Conservation (phyloP, 1,140 invertebrate genomes). For the Dufourea novaeangliae region DNA sequence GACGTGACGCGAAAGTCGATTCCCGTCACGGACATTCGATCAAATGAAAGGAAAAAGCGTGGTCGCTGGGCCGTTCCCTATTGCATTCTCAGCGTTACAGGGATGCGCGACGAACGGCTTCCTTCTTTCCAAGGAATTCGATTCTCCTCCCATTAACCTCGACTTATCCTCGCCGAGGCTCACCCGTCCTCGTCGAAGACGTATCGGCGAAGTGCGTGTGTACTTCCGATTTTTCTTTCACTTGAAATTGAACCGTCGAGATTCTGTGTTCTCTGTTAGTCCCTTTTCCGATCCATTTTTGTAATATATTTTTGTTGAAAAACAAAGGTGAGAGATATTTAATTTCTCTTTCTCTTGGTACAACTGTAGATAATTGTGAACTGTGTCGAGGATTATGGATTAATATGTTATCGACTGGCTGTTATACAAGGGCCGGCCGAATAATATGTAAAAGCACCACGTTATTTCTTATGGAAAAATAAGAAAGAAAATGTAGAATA, state of each 20-base stretch:
- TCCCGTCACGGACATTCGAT: conserved; percentile 41
- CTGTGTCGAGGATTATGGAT: no score
- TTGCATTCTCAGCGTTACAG: conserved; percentile 26
- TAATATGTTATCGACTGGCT: no score
- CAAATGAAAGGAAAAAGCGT: conserved; percentile 45
- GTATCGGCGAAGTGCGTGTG: not conserved
- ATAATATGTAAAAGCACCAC: no score
- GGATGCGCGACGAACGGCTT: not conserved
- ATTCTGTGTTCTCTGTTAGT: not conserved
- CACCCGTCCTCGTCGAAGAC: not conserved
- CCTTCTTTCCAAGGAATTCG: not conserved
- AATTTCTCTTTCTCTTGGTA: no score
- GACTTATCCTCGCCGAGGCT: not conserved
- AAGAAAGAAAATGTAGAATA: no score
- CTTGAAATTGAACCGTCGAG: conserved; percentile 1
- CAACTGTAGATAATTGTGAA: no score
- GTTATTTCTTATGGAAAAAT: no score
- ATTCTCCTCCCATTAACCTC: conserved; percentile 12
- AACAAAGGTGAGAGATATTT: no score
- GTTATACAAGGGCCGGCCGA: no score
- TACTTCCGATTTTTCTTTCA: not conserved
- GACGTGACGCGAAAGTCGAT: conserved; percentile 62
- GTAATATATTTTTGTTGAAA: no score
- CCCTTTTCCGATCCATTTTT: not conserved
- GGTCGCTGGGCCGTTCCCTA: conserved; percentile 11